phyloP scores from a whole-genome alignment of 23 tunicate species.

The Ascidia mentula region DNA sequence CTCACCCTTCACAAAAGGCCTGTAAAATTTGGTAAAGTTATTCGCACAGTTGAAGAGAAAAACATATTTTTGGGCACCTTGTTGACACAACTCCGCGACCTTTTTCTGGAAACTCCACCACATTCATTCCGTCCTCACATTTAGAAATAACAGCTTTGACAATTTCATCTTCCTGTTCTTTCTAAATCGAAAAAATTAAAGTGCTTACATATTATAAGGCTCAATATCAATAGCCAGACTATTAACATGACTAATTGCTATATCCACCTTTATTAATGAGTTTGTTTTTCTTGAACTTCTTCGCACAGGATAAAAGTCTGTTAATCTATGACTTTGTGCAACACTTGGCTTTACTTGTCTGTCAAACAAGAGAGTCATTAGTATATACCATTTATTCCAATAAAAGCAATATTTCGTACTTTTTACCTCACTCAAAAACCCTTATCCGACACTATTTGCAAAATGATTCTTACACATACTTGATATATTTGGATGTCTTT shows the following conservation, averaged over 20 bases:
- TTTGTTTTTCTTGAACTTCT: constrained; percentile 69
- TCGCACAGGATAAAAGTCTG: constrained; percentile 76
- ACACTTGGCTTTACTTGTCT: constrained; percentile 26
- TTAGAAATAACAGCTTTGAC: constrained; percentile 49
- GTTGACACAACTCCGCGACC: constrained; percentile 82
- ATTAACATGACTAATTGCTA: not conserved
- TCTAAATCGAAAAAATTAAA: constrained; percentile 12
- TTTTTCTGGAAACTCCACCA: constrained; percentile 66
- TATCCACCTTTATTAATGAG: constrained; percentile 51
- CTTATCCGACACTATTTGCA: not conserved
- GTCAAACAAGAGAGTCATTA: not conserved
- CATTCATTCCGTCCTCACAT: constrained; percentile 60
- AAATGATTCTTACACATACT: not conserved
- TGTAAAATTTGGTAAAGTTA: not conserved
- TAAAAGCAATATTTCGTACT: not conserved
- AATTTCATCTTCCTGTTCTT: constrained; percentile 63
- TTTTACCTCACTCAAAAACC: no score
- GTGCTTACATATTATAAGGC: not conserved
- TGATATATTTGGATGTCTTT: not conserved
- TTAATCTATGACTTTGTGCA: constrained; percentile 35
- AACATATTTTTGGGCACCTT: constrained; percentile 25
- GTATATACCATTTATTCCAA: not conserved
- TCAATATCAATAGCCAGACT: not conserved
- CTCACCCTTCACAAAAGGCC: constrained; percentile 34
- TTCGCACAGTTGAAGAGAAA: not conserved